Percentiles rank a stretch among this genome's conserved stretches.
Conservation (phyloP, 92 coral and sea anemone genomes). For the Scolanthus callimorphus region DNA sequence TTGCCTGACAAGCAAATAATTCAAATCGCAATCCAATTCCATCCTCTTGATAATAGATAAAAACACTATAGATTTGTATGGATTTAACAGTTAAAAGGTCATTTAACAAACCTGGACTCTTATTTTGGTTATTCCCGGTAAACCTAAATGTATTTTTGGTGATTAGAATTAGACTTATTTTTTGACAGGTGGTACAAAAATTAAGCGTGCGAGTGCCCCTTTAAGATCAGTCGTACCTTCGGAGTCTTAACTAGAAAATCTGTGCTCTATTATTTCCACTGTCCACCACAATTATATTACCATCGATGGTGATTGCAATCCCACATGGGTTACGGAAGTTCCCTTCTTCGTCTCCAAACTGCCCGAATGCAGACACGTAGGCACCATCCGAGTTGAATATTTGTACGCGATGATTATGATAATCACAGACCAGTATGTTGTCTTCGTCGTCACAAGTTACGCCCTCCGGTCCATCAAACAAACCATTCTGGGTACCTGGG, state of each 20-base stretch:
- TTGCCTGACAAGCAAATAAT: no score
- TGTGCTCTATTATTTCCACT: conserved; percentile 91
- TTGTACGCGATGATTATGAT: conserved; percentile 95
- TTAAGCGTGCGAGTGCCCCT: no score
- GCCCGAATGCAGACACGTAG: conserved; percentile 76
- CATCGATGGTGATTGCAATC: conserved; percentile 86
- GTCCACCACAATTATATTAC: conserved; percentile 82
- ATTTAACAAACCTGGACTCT: no score
- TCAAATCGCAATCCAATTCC: no score
- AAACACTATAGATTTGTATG: no score
- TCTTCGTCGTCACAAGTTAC: conserved; percentile 91
- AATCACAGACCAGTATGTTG: conserved; percentile 89
- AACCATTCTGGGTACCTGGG: conserved; percentile 86
- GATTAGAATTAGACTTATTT: no score
- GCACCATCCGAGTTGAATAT: conserved; percentile 70
- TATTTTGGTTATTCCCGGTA: no score
- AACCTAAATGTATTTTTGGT: no score
- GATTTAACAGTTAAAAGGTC: no score
- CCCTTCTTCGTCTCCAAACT: conserved; percentile 87
- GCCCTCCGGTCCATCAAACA: conserved; percentile 98
- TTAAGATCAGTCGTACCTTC: no score
- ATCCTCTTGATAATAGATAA: no score
- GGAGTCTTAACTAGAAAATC: conserved; percentile 77
- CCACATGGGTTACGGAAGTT: conserved; percentile 94
- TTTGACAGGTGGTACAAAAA: no score